These are phyloP conservation scores for Pollenia labialis DNA, from an alignment of 2,888 invertebrate species.

Conservation along the genomic window DNA sequence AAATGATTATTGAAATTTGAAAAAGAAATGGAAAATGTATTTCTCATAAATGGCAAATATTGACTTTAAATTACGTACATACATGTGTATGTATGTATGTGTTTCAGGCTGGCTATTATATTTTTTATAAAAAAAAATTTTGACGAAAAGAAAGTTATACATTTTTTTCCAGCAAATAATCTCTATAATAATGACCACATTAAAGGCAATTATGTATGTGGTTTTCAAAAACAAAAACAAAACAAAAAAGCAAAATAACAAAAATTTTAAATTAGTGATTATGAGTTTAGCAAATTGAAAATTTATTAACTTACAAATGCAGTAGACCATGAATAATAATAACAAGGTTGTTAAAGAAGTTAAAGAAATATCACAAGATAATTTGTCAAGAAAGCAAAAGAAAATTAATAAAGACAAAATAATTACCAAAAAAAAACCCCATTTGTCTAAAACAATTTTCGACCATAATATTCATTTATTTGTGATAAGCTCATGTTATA, in stretches of 20 bases:
- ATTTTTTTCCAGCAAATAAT: constrained; percentile 37
- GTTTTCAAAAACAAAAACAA: constrained; percentile 24
- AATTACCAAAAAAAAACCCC: constrained; percentile 2
- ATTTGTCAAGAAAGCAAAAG: constrained; percentile 29
- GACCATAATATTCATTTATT: constrained; percentile 28
- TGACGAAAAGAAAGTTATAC: constrained; percentile 66
- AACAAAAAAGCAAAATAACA: constrained; percentile 29
- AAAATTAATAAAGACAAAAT: not conserved
- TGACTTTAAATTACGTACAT: not conserved
- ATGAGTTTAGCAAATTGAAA: constrained; percentile 45
- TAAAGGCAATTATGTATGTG: constrained; percentile 69
- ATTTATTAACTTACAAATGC: constrained; percentile 31
- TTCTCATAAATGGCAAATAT: constrained; percentile 19
- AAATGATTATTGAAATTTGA: constrained; percentile 35
- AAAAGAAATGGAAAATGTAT: constrained; percentile 2
- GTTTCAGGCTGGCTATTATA: not conserved
- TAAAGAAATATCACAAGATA: constrained; percentile 39
- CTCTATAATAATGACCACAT: constrained; percentile 65
- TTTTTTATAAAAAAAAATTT: not conserved
- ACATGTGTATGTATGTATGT: not conserved
- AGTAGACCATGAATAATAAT: constrained; percentile 14
- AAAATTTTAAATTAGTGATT: constrained; percentile 54
- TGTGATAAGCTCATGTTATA: constrained; percentile 46
- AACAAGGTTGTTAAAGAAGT: not conserved
- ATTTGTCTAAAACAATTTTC: constrained; percentile 31